phyloP scores from a whole-genome alignment of 2,797 vertebrate genomes.

The Phrynocephalus forsythii region DNA sequence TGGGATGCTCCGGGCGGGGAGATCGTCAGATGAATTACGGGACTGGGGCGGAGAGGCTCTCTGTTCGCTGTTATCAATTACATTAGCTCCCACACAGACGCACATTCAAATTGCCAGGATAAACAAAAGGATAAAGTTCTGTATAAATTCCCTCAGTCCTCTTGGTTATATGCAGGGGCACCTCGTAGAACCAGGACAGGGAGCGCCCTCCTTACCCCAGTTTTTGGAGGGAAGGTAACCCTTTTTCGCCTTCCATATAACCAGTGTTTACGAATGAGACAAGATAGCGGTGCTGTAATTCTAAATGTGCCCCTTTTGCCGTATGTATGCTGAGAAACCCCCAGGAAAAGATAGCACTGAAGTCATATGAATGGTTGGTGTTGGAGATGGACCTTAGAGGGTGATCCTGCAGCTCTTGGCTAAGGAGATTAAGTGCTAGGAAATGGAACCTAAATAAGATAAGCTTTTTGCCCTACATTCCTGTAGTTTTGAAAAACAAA shows the following conservation, averaged over 20 bases:
- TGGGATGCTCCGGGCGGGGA: not conserved
- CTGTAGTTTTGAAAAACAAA: no score
- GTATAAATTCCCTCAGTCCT: not conserved
- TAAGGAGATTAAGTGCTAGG: not conserved
- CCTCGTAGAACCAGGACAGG: no score
- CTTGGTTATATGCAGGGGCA: not conserved
- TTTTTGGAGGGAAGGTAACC: no score
- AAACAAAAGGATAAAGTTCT: not conserved
- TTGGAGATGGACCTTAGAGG: not conserved
- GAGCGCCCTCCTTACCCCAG: no score
- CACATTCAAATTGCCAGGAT: not conserved
- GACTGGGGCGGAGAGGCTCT: no score
- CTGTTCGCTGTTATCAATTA: no score
- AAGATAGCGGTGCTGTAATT: not conserved
- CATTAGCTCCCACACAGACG: not conserved
- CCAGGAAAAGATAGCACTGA: not conserved
- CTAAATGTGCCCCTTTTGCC: not conserved
- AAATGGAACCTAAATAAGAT: not conserved
- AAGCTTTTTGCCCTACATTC: not conserved
- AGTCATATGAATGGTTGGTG: not conserved
- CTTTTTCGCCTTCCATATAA: not conserved
- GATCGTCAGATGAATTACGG: no score
- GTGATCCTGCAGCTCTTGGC: not conserved
- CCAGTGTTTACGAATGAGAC: no score
- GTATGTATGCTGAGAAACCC: not conserved